phyloP scores from a whole-genome alignment of 2,888 invertebrate species.

The Coleophora flavipennella region DNA sequence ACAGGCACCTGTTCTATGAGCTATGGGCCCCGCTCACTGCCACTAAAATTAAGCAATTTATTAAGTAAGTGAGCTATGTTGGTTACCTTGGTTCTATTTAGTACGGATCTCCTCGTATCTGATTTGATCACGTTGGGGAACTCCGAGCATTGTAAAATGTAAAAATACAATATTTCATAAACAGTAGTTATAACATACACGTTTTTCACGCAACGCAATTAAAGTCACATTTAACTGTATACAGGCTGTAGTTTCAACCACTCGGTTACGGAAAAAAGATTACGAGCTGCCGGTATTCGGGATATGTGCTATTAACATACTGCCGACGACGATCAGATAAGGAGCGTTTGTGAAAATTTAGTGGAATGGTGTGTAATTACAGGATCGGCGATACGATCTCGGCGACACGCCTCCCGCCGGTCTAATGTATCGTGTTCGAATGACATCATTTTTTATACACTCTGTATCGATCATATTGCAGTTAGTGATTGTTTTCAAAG shows the following conservation, averaged over 20 bases:
- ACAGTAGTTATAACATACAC: too few relatives aligned
- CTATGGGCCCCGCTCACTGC: too few relatives aligned
- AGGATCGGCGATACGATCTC: slow-evolving; percentile 43
- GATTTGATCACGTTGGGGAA: too few relatives aligned
- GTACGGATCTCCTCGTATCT: too few relatives aligned
- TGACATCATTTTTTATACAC: slow-evolving; percentile 21
- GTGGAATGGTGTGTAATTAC: slow-evolving; percentile 60
- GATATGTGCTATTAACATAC: slow-evolving; percentile 62
- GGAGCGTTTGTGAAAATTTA: slow-evolving; percentile 58
- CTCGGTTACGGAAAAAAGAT: slow-evolving; percentile 26
- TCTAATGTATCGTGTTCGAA: slow-evolving; percentile 31
- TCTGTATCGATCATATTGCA: slow-evolving; percentile 20
- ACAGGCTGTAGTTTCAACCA: slow-evolving; percentile 11
- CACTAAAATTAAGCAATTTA: too few relatives aligned
- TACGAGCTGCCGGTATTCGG: slow-evolving; percentile 43
- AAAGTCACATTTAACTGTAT: slow-evolving; percentile 18
- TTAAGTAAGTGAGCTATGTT: too few relatives aligned
- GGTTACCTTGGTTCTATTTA: too few relatives aligned
- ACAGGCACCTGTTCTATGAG: too few relatives aligned
- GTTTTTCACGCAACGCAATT: slow-evolving; percentile 28
- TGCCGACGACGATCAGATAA: slow-evolving; percentile 52
- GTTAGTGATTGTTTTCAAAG: slow-evolving; percentile 43
- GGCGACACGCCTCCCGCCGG: slow-evolving; percentile 40
- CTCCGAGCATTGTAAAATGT: too few relatives aligned
- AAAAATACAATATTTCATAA: too few relatives aligned